Percentiles rank a stretch among this genome's conserved stretches.
These are phyloP conservation scores for Mormyrops attenuatus DNA, from an alignment of 2,797 vertebrate genomes.

Conservation along the genomic window DNA sequence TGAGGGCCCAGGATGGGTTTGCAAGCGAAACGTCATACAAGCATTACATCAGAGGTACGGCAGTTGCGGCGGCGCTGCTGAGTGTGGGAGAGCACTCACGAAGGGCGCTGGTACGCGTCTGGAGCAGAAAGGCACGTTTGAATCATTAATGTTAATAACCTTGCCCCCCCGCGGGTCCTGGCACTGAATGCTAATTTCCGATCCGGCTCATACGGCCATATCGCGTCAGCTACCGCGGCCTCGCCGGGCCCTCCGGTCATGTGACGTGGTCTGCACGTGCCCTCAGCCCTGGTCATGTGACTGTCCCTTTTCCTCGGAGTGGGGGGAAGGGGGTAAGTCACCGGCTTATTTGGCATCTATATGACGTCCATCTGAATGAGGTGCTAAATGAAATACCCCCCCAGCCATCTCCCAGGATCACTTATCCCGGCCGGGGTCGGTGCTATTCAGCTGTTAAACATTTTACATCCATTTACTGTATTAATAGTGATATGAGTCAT, in stretches of 20 bases:
- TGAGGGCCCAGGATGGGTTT: not conserved
- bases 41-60: not conserved
- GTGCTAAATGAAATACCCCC: not conserved
- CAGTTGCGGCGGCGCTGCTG: not conserved
- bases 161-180: not conserved
- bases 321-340: not conserved
- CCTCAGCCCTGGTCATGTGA: not conserved
- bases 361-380: not conserved
- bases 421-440: not conserved
- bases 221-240: not conserved
- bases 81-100: not conserved
- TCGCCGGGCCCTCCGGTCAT: not conserved
- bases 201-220: not conserved
- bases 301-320: not conserved
- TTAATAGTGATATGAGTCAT: not conserved
- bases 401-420: not conserved
- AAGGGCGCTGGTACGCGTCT: not conserved
- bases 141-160: slow-evolving; percentile 16
- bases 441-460: not conserved
- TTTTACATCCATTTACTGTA: not conserved
- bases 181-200: not conserved
- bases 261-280: not conserved
- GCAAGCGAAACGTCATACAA: not conserved
- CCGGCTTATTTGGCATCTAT: not conserved
- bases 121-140: not conserved